These are phyloP conservation scores for Pachyrhynchus sulphureomaculatus DNA, from an alignment of 1,140 invertebrate species.

Conservation along the genomic window DNA sequence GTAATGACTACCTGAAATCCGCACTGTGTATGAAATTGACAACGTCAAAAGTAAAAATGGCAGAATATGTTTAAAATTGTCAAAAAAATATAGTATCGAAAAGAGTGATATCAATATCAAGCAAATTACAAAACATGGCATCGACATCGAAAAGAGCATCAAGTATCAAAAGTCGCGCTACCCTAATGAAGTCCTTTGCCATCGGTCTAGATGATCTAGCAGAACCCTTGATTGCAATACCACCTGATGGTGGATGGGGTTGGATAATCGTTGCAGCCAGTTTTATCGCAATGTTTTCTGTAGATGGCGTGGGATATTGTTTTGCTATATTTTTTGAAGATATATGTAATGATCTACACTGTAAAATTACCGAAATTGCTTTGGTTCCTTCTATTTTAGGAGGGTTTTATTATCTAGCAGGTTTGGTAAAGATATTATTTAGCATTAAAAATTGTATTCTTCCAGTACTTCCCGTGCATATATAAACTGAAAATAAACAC, in stretches of 20 bases:
- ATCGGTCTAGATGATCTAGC: slow-evolving; percentile 2
- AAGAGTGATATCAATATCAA: no score
- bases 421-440: slow-evolving; percentile 49
- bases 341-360: slow-evolving; percentile 59
- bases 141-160: background rate
- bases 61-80: no score
- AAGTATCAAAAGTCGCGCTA: slow-evolving; percentile 1
- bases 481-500: background rate
- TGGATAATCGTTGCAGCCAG: slow-evolving; percentile 62
- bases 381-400: slow-evolving; percentile 66
- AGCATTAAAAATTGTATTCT: background rate
- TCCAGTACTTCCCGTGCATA: background rate
- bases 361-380: slow-evolving; percentile 58
- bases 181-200: background rate
- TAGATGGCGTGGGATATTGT: slow-evolving; percentile 77
- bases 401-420: slow-evolving; percentile 71
- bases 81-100: no score
- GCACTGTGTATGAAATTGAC: no score
- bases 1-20: no score
- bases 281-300: slow-evolving; percentile 66
- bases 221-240: slow-evolving; percentile 52
- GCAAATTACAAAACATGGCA: no score
- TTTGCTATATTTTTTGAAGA: slow-evolving; percentile 64
- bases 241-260: slow-evolving; percentile 76
- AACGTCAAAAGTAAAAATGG: no score